Evolutionary conservation across 2,113 vertebrate species (phyloP), one percentile per base, ranked within the genome.

Genomic region (Colossoma macropomum): DNA sequence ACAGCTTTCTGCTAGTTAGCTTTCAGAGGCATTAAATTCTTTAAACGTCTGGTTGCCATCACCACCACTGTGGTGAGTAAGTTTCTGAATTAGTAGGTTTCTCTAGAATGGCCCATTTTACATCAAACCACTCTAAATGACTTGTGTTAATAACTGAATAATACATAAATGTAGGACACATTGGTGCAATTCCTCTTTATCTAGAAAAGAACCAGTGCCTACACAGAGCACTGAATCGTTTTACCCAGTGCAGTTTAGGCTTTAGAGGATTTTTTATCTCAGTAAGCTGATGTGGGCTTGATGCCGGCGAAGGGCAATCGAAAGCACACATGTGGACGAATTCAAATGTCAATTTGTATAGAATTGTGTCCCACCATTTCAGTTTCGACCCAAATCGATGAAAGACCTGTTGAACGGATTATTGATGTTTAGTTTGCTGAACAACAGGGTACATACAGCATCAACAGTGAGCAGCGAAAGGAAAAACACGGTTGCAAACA

Each of bases 251-350:
- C 30, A 23, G 34, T 48, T 9, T n/a, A 4, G 9, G 23, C 38
- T 13, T 13, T 68, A 9, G 27, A 41, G 17, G 16, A 23, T n/a
- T 60, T n/a, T 27, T n/a, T n/a, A 9, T 60, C 19, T 30, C 25
- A 59, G 3, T 8, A n/a, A 63, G 41, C 13, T 28, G 38, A 9
- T 21, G 27, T 52, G 62, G 11, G 6, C 48, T 78, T 23, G 65
- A 25, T 52, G 13, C 77, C 28, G 17, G 32, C 79, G n/a, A 84
- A 84, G 85, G 77, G 48, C 65, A 85, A 81, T 69, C 71, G 25
- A 56, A 25, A 77, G 8, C 38, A 21, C 17, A 73, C 19, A 76
- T 38, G 6, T 28, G 56, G 45, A 66, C 27, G 54, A 45, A 62
- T 52, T 25, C 10, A 66, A 4, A 80, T n/a, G 63, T 27, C n/a